These are phyloP conservation scores for Daktulosphaira vitifoliae DNA, from an alignment of 1,140 invertebrate species.

Conservation along the genomic window DNA sequence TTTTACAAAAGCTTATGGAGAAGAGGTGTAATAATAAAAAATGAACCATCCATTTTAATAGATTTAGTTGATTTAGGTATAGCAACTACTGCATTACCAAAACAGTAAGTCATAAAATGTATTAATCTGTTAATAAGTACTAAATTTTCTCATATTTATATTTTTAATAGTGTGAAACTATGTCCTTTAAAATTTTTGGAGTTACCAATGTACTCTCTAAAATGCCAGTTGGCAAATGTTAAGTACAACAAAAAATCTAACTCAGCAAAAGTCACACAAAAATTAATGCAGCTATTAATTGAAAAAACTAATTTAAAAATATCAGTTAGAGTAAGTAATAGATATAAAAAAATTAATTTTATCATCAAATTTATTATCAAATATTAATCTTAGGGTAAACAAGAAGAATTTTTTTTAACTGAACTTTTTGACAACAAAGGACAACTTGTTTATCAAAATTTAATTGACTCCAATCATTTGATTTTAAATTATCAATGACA, in stretches of 20 bases:
- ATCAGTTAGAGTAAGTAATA: too few relatives aligned
- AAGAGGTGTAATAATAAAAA: not conserved
- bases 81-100: not conserved
- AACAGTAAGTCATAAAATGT: not conserved
- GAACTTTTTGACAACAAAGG: not conserved
- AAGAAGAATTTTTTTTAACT: not conserved
- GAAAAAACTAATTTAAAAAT: too few relatives aligned
- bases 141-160: not conserved
- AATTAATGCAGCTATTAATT: too few relatives aligned
- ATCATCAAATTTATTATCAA: too few relatives aligned
- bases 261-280: not conserved
- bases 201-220: not conserved
- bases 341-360: not conserved
- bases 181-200: not conserved
- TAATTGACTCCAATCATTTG: not conserved
- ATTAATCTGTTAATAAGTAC: not conserved
- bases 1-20: not conserved
- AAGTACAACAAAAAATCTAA: not conserved
- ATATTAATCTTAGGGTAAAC: not conserved
- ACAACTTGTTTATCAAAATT: not conserved
- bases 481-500: not conserved
- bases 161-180: not conserved
- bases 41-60: too few relatives aligned
- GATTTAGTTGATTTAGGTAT: slow-evolving; percentile 3
- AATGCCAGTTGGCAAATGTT: not conserved